These are phyloP conservation scores for Porites evermanni DNA, from an alignment of 92 coral and sea anemone genomes.

Conservation along the genomic window DNA sequence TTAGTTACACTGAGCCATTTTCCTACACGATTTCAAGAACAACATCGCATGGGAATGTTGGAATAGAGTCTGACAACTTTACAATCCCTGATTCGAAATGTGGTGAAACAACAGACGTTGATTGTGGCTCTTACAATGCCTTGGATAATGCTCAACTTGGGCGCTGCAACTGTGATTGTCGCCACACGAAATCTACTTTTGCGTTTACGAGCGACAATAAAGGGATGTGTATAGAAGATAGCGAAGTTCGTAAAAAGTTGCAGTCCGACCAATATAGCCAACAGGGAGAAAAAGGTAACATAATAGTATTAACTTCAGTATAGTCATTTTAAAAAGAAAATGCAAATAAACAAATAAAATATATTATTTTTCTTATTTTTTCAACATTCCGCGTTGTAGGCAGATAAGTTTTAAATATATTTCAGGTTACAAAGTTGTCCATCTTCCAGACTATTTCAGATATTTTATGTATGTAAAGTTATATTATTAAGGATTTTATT, in stretches of 20 bases:
- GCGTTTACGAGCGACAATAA: neutral
- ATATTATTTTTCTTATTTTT: neutral
- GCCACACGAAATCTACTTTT: slow-evolving; percentile 3
- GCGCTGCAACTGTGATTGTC: slow-evolving; percentile 17
- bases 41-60: neutral
- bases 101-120: neutral
- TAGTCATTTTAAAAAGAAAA: too few relatives aligned
- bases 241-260: slow-evolving; percentile 1
- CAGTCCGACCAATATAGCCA: slow-evolving; percentile 14
- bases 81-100: neutral
- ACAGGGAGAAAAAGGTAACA: slow-evolving; percentile 28
- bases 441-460: too few relatives aligned
- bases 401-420: too few relatives aligned
- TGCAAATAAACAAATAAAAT: neutral
- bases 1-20: neutral
- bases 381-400: too few relatives aligned
- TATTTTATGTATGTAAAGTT: too few relatives aligned
- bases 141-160: too few relatives aligned
- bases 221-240: slow-evolving; percentile 1
- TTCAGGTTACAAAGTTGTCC: neutral
- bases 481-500: too few relatives aligned
- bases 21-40: slow-evolving; percentile 4
- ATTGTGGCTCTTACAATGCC: neutral
- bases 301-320: too few relatives aligned
- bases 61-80: slow-evolving; percentile 7